Evolutionary conservation across 2,888 invertebrate species (phyloP).

Genomic region (Sminthurides aquaticus): DNA sequence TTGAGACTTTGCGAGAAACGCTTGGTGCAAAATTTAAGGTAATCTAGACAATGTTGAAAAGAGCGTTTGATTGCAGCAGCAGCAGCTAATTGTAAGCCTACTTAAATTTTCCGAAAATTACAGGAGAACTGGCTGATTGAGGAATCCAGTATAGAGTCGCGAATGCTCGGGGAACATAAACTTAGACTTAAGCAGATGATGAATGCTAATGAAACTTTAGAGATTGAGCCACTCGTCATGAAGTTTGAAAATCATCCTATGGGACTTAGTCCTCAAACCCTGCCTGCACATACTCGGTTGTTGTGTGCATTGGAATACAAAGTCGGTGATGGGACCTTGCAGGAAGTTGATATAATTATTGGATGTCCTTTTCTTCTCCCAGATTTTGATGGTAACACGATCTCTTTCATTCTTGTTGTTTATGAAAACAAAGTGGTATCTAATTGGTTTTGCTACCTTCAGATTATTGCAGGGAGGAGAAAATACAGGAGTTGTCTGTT

Average conservation of each 20-base stretch:
- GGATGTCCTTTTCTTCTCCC: conserved; percentile 19
- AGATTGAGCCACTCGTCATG: conserved; percentile 10
- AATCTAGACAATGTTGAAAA: not conserved
- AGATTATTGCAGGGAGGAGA: conserved; percentile 1
- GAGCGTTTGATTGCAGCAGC: not conserved
- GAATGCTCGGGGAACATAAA: not conserved
- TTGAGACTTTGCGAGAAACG: conserved; percentile 2
- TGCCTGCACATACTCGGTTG: conserved; percentile 16
- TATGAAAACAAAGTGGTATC: conserved; percentile 1
- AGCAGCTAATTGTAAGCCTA: too few species aligned
- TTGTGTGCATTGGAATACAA: conserved; percentile 16
- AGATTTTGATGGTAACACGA: conserved; percentile 7
- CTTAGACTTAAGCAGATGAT: conserved; percentile 1
- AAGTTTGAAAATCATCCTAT: conserved; percentile 7
- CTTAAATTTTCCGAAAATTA: not conserved
- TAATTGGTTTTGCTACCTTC: not conserved
- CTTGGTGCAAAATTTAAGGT: conserved; percentile 15
- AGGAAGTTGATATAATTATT: conserved; percentile 21
- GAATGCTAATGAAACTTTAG: conserved; percentile 17
- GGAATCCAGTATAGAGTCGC: not conserved
- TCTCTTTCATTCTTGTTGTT: not conserved
- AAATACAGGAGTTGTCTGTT: not conserved
- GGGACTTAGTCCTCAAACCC: conserved; percentile 11
- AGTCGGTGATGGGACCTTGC: conserved; percentile 7
- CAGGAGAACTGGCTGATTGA: conserved; percentile 15